Base-by-base conservation (phyloP, 1,140 invertebrate genomes). In the Drosophila sp. region DNA sequence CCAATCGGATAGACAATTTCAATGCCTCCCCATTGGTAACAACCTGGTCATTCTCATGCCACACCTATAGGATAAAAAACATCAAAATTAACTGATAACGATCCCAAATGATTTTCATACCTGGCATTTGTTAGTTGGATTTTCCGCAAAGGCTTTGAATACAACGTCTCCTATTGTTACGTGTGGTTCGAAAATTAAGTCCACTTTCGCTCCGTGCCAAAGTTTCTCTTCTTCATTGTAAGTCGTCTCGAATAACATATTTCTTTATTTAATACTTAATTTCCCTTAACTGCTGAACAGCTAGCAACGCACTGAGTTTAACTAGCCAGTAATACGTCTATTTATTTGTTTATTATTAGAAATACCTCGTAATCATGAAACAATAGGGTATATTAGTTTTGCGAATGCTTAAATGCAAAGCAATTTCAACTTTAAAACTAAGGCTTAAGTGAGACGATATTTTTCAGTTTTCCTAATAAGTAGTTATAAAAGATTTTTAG, bases 191-290 rank as follows among this genome's bases (percentile, higher is more conserved):
- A 14, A 1, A 14, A 43, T 32, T n/a, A 29, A 0, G 0, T 8
- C 8, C n/a, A 16, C 13, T 8, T 71, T 50, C 0, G 25, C 14
- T n/a, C 69, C 69, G 9, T 34, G 9, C 69, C 61, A 72, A 0
- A 36, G 2, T 29, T 51, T 56, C 9, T 64, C 34, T 27, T 48
- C 2, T 3, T 14, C 51, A 41, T 72, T 43, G 53, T 65, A 72
- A 2, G 14, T 50, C 1, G 69, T 57, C 14, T 72, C 61, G 11
- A 64, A n/a, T 7, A 61, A 43, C 69, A 72, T 72, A 51, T 48
- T 38, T 16, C 9, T 18, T 18, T 18, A 11, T 9, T 36, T n/a
- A 32, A 16, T 6, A 2, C 9, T 9, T 3, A 14, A 4, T n/a
- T n/a, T 8, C 2, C 16, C 50, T 56, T 9, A 2, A 21, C 16